phyloP scores from a whole-genome alignment of 2,113 vertebrate species.

The Varanus komodoensis region DNA sequence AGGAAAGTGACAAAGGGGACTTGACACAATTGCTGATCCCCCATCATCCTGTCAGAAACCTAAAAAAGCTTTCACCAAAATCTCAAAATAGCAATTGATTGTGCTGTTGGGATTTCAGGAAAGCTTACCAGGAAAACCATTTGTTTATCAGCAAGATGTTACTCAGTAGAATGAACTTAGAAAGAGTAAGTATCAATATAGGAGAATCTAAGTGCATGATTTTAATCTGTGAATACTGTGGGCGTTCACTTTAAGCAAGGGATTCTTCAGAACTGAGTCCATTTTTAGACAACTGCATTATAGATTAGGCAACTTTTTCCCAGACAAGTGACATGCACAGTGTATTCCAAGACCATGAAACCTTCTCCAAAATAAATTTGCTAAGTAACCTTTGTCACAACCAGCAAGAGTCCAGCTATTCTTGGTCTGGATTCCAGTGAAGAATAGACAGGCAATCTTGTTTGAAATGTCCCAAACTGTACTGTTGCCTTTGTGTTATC shows the following conservation, averaged over 20 bases:
- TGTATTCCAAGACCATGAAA: neutral
- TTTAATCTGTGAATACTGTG: conserved; percentile 17
- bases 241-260: neutral
- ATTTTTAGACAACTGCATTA: neutral
- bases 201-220: neutral
- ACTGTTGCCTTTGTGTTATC: conserved; percentile 14
- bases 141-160: conserved; percentile 8
- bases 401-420: neutral
- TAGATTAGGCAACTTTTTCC: neutral
- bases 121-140: conserved; percentile 14
- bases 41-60: conserved; percentile 23
- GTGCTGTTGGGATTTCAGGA: conserved; percentile 13
- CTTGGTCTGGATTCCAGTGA: neutral
- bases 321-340: neutral
- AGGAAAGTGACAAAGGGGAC: neutral
- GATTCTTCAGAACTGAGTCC: neutral
- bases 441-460: conserved; percentile 19
- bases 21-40: conserved; percentile 29
- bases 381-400: neutral
- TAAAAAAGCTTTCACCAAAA: conserved; percentile 17
- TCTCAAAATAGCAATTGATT: conserved; percentile 18
- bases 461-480: conserved; percentile 25
- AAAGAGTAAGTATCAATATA: neutral
- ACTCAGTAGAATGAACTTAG: neutral
- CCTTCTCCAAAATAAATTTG: neutral